Percentiles rank a stretch among this genome's conserved stretches.
phyloP scores from a whole-genome alignment of 2,113 vertebrate genomes.

The Dendrocopos noguchii region DNA sequence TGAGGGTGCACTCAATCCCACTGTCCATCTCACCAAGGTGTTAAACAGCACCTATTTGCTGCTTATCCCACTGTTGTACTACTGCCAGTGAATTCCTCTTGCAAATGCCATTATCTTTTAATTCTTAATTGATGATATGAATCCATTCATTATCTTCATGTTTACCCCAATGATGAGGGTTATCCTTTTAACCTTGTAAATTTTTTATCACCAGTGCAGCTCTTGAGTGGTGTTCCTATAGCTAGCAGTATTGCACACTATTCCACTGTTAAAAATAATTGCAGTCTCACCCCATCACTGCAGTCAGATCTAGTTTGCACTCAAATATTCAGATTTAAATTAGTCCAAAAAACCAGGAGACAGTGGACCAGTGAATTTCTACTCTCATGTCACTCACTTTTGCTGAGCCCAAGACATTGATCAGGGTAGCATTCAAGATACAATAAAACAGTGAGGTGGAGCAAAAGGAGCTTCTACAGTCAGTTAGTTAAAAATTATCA shows the following conservation, averaged over 20 bases:
- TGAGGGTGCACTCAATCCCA: too few species aligned
- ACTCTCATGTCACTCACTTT: fast-evolving
- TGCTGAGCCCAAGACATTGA: neutral
- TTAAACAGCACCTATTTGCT: neutral
- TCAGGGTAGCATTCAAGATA: neutral
- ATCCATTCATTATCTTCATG: neutral
- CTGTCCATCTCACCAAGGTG: too few species aligned
- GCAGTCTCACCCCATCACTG: neutral
- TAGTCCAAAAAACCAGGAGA: neutral
- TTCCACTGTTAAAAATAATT: neutral
- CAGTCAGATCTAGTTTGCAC: neutral
- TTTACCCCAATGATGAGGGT: neutral
- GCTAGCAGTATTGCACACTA: neutral
- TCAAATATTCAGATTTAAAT: neutral
- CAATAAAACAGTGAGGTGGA: neutral
- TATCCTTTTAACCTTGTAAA: neutral
- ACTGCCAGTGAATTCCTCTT: neutral
- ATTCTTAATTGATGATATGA: neutral
- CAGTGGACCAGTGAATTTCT: neutral
- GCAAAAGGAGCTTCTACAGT: neutral
- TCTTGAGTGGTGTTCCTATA: neutral
- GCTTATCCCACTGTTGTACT: neutral
- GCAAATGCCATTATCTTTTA: neutral
- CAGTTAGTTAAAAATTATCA: neutral
- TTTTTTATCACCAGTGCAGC: neutral